Evolutionary conservation across 2,888 invertebrate genomes (phyloP).

Genomic region (Leucoptera coffeella): DNA sequence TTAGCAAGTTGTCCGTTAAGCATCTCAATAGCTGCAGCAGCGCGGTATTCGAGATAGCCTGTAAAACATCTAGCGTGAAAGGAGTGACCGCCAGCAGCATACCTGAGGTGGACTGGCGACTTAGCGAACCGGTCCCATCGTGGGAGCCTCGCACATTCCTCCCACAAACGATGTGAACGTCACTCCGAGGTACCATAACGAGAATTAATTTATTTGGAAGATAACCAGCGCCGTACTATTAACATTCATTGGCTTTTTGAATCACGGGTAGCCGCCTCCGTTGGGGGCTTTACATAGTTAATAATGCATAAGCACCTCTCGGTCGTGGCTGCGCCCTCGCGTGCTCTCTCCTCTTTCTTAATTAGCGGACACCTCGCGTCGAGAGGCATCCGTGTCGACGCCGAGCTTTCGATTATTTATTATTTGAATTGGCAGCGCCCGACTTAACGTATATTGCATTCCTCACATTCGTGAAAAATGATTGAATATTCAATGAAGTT

Average conservation of each 20-base stretch:
- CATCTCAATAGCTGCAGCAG: no score
- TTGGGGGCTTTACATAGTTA: no score
- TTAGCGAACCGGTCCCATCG: conserved; percentile 28
- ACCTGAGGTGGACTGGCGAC: conserved; percentile 22
- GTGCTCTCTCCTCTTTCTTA: no score
- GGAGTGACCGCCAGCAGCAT: no score
- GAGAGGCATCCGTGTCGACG: no score
- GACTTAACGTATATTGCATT: conserved; percentile 17
- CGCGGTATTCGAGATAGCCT: not conserved
- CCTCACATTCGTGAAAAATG: conserved; percentile 6
- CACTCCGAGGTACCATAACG: conserved; percentile 18
- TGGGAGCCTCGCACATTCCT: conserved; percentile 20
- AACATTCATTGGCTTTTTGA: conserved; percentile 38
- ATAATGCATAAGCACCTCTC: no score
- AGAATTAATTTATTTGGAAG: conserved; percentile 31
- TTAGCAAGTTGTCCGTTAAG: no score
- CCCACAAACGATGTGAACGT: conserved; percentile 17
- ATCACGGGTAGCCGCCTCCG: no score
- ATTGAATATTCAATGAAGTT: conserved; percentile 4
- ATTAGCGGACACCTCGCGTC: no score
- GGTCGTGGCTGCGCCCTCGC: no score
- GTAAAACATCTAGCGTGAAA: no score
- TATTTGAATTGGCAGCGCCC: conserved; percentile 30
- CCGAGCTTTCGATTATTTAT: conserved; percentile 41
- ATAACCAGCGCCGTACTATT: conserved; percentile 37